phyloP scores from a whole-genome alignment of 2,113 vertebrate genomes.

The Oreamnos americanus region DNA sequence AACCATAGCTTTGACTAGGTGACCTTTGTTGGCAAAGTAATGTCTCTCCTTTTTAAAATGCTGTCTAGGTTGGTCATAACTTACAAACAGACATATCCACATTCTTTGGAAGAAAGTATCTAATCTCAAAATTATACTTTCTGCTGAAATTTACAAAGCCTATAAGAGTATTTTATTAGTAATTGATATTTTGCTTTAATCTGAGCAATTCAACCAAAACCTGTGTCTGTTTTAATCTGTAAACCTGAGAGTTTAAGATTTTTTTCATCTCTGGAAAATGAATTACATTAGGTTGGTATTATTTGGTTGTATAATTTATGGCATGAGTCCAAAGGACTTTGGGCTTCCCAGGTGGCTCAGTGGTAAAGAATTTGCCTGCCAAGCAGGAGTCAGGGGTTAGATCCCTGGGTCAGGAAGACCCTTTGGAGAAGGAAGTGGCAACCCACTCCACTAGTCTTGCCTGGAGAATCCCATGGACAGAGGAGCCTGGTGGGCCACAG shows the following conservation, averaged over 20 bases:
- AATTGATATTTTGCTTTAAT: neutral
- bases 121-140: constrained; percentile 35
- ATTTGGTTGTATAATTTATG: neutral
- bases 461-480: neutral
- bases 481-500: neutral
- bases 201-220: neutral
- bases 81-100: neutral
- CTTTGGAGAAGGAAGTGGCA: neutral
- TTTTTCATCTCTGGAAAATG: neutral
- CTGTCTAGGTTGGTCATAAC: neutral
- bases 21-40: neutral
- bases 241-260: constrained; percentile 10
- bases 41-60: neutral
- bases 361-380: neutral
- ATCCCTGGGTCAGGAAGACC: neutral
- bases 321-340: neutral
- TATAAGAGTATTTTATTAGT: neutral
- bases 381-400: neutral
- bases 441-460: neutral
- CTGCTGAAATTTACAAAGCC: constrained; percentile 24
- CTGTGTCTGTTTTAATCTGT: neutral
- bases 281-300: neutral
- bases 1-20: neutral
- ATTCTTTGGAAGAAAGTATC: constrained; percentile 39
- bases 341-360: neutral